Base-by-base conservation (phyloP, 2,113 vertebrate genomes). In the Gadus macrocephalus region DNA sequence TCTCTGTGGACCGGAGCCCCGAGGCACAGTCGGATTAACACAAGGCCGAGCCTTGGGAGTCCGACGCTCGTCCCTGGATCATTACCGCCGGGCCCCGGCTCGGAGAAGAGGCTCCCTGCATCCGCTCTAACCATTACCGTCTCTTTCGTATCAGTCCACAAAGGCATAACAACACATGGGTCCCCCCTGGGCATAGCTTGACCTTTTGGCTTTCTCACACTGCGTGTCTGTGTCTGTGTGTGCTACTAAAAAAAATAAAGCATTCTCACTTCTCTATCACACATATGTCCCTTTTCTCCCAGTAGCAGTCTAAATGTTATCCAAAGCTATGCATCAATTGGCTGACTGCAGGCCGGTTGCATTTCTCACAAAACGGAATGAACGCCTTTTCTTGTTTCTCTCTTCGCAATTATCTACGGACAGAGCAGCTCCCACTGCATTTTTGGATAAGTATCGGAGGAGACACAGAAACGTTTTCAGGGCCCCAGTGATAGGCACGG, bases 31-130 rank as follows among this genome's bases (percentile, higher is more conserved):
- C 4, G 31, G 31, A 35, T 35, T 35, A 35, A 35, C 31, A 35
- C 31, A 35, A 35, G 31, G 4, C 31, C 31, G 31, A 35, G 31
- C 31, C 31, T 35, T 35, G 31, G 31, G 76, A 71, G 69, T 82
- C 71, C 61, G 80, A 82, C 73, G 81, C 79, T 86, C 62, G 12
- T 78, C 76, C 85, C 68, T 70, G 67, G 83, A 80, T 87, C 81
- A 82, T 82, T 86, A 77, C 81, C 83, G 77, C 71, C 27, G 22
- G 31, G 17, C 14, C 60, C 66, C 70, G 3, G 5, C n/a, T 77
- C 78, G 78, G 76, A 80, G 19, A 35, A 73, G 68, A 84, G 81
- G 78, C 75, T 74, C 76, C 83, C 68, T 68, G 70, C 76, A 84
- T 85, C 6, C 22, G 53, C 42, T 70, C 61, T 35, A 16, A 38